Conservation (phyloP, 2,888 invertebrate genomes). For the Uloborus plumipes region DNA sequence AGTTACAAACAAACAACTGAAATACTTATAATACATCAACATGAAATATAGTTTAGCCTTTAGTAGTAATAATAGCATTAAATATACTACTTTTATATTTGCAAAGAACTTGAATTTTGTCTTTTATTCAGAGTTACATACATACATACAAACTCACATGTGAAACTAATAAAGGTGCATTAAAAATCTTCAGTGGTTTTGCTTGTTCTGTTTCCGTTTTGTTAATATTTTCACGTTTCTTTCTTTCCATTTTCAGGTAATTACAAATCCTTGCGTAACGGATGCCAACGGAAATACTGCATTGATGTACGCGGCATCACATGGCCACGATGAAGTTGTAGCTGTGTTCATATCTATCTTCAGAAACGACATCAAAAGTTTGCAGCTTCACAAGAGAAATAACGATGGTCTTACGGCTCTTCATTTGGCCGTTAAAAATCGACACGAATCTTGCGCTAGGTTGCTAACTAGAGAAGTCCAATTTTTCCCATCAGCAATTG, state of each 20-base stretch:
- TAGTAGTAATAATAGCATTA: too few species aligned
- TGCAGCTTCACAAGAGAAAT: slow-evolving; percentile 63
- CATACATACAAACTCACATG: too few species aligned
- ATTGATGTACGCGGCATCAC: slow-evolving; percentile 67
- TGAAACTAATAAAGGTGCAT: too few species aligned
- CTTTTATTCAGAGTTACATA: too few species aligned
- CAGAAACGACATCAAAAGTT: slow-evolving; percentile 45
- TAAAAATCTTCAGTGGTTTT: too few species aligned
- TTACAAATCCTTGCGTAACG: slow-evolving; percentile 64
- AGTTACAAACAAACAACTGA: too few species aligned
- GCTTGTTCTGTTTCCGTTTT: background rate
- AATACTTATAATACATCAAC: too few species aligned
- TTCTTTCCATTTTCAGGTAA: slow-evolving; percentile 46
- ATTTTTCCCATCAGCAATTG: slow-evolving; percentile 46
- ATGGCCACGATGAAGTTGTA: slow-evolving; percentile 66
- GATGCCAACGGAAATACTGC: slow-evolving; percentile 68
- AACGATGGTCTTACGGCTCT: slow-evolving; percentile 63
- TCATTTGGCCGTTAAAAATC: slow-evolving; percentile 51
- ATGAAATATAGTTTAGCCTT: too few species aligned
- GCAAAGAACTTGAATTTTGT: too few species aligned
- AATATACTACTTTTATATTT: too few species aligned
- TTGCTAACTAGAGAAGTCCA: slow-evolving; percentile 56
- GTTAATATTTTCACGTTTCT: background rate
- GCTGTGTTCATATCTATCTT: slow-evolving; percentile 65
- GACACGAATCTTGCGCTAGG: slow-evolving; percentile 58